Evolutionary conservation across 2,888 invertebrate species (phyloP).

Genomic region (Orthonychiurus folsomi): DNA sequence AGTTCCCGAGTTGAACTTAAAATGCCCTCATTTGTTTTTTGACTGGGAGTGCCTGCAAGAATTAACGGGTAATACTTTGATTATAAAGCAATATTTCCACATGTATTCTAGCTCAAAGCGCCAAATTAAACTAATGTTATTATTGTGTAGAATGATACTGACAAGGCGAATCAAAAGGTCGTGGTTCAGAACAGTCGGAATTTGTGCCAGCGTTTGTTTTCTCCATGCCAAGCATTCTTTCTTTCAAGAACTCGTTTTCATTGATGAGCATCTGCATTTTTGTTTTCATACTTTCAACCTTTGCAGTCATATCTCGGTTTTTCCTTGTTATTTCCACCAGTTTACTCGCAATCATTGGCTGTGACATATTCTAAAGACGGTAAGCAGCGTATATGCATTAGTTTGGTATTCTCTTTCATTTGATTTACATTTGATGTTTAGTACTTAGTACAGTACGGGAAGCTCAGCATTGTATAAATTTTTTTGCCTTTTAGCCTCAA

Average conservation of each 20-base stretch:
- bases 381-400: too few relatives aligned
- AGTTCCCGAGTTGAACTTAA: slow-evolving; percentile 24
- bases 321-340: slow-evolving; percentile 59
- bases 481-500: too few relatives aligned
- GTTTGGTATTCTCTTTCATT: too few relatives aligned
- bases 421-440: too few relatives aligned
- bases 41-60: background rate
- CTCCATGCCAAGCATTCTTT: background rate
- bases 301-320: slow-evolving; percentile 52
- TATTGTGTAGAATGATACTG: too few relatives aligned
- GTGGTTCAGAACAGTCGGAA: background rate
- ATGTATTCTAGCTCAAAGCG: too few relatives aligned
- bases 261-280: slow-evolving; percentile 52
- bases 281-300: slow-evolving; percentile 47
- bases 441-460: too few relatives aligned
- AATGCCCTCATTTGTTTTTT: slow-evolving; percentile 15
- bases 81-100: too few relatives aligned
- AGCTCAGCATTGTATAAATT: too few relatives aligned
- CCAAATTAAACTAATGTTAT: too few relatives aligned
- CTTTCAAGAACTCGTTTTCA: slow-evolving; percentile 20
- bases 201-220: background rate
- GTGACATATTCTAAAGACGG: background rate
- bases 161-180: too few relatives aligned
- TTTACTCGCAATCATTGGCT: slow-evolving; percentile 47
- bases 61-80: background rate